Conservation (phyloP, 2,113 vertebrate genomes). For the Xerus inauris region DNA sequence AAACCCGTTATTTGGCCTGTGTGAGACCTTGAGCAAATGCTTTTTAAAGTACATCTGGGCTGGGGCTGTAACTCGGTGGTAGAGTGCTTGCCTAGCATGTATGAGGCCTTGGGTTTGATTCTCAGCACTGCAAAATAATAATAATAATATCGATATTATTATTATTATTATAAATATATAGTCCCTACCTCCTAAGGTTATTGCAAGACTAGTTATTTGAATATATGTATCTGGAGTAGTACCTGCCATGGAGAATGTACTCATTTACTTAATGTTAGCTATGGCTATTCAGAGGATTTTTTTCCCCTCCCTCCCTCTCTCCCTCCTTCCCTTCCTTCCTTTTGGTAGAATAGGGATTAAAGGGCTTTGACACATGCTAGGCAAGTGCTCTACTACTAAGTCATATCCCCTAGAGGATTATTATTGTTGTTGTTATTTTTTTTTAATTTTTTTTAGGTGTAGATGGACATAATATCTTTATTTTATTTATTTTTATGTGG, state of each 20-base stretch:
- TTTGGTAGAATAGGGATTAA: too few species aligned
- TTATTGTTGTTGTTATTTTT: too few species aligned
- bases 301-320: neutral
- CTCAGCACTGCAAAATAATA: neutral
- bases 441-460: too few species aligned
- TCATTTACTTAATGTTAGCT: neutral
- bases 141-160: too few species aligned
- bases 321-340: too few species aligned
- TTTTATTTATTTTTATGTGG: too few species aligned
- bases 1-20: neutral
- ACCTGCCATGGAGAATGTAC: neutral
- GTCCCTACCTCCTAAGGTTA: neutral
- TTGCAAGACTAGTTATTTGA: neutral
- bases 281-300: slow-evolving; percentile 8
- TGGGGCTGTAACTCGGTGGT: neutral
- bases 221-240: neutral
- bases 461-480: too few species aligned
- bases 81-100: neutral
- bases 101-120: too few species aligned
- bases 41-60: neutral
- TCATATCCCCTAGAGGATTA: too few species aligned
- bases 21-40: neutral
- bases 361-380: too few species aligned
- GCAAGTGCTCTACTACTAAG: too few species aligned
- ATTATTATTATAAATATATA: neutral